phyloP scores from a whole-genome alignment of 2,797 vertebrate species.

The Sebastolobus altivelis region DNA sequence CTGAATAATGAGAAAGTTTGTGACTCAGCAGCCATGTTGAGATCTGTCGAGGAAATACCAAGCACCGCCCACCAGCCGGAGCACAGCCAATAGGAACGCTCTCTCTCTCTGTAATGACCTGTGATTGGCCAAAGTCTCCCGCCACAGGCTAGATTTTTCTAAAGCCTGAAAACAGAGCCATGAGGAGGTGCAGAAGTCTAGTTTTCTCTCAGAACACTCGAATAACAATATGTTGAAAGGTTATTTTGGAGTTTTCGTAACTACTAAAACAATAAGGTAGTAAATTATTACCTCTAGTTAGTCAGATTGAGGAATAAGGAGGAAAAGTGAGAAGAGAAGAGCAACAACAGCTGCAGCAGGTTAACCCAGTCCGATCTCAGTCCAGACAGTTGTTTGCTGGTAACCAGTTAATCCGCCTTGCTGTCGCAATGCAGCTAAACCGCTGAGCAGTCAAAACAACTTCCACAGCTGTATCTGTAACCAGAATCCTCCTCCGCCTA shows the following conservation, averaged over 20 bases:
- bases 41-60: no score
- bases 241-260: no score
- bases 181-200: no score
- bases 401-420: constrained; percentile 21
- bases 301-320: not conserved
- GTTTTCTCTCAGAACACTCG: no score
- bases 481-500: constrained; percentile 30
- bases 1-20: no score
- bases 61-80: accelerated
- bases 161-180: no score
- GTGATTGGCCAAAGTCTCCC: no score
- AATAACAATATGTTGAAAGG: no score
- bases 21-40: no score
- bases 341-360: not conserved
- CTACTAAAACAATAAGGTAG: not conserved
- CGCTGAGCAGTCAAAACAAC: constrained; percentile 31
- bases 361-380: not conserved
- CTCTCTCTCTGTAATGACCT: no score
- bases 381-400: constrained; percentile 22
- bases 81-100: no score
- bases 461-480: constrained; percentile 44
- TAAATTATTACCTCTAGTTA: not conserved
- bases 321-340: not conserved
- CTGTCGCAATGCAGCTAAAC: constrained; percentile 45
- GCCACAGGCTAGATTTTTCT: no score